These are phyloP conservation scores for Criorhina ranunculi DNA, from an alignment of 2,888 invertebrate genomes.

Conservation along the genomic window DNA sequence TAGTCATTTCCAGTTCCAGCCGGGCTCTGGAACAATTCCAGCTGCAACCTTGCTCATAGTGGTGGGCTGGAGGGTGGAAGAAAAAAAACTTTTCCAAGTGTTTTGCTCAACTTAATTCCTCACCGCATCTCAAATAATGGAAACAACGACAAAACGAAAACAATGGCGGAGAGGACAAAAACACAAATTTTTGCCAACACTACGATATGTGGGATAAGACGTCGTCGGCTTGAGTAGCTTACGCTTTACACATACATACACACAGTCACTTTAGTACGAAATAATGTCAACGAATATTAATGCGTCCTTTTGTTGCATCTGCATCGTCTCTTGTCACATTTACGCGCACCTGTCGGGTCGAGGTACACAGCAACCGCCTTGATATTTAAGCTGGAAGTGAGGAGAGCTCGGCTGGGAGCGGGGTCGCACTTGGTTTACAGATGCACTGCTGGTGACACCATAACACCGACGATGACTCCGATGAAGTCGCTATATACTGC, in stretches of 20 bases:
- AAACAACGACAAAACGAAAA: constrained; percentile 34
- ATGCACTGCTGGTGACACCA: constrained; percentile 53
- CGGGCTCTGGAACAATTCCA: constrained; percentile 35
- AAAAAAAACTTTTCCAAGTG: constrained; percentile 35
- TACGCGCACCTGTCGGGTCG: constrained; percentile 36
- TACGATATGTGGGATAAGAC: constrained; percentile 47
- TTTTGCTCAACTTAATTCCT: constrained; percentile 61
- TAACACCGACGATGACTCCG: constrained; percentile 10
- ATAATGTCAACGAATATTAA: constrained; percentile 60
- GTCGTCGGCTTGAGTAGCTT: constrained; percentile 61
- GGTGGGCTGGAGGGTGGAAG: background rate
- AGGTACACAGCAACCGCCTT: constrained; percentile 18
- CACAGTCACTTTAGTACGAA: constrained; percentile 6
- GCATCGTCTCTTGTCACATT: constrained; percentile 28
- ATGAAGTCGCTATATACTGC: constrained; percentile 63
- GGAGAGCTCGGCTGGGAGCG: constrained; percentile 1
- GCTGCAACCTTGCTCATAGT: constrained; percentile 42
- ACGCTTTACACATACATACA: constrained; percentile 19
- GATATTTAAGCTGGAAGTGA: constrained; percentile 17
- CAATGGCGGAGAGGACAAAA: background rate
- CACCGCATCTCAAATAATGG: constrained; percentile 39
- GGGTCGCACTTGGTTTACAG: constrained; percentile 7
- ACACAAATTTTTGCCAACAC: constrained; percentile 40
- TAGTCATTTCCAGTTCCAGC: constrained; percentile 35
- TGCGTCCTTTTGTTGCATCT: constrained; percentile 48